phyloP scores from a whole-genome alignment of 2,888 invertebrate species.

The Azorinus chamasolen region DNA sequence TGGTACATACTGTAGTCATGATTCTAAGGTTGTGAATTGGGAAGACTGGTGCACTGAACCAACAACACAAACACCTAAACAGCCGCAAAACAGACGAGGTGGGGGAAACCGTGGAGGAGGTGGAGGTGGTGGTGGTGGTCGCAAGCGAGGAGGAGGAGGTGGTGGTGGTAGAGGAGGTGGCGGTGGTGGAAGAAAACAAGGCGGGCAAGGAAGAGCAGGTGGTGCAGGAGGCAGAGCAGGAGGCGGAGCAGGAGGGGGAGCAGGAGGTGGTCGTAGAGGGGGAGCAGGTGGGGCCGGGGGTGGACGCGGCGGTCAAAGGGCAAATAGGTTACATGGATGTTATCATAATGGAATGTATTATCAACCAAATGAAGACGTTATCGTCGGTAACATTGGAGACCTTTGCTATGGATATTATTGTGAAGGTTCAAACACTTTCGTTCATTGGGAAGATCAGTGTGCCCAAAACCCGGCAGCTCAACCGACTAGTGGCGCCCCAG shows the following conservation, averaged over 20 bases:
- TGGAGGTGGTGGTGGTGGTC: conserved; percentile 6
- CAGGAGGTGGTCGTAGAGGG: background rate
- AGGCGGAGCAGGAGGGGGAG: background rate
- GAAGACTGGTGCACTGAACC: conserved; percentile 57
- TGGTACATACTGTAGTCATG: conserved; percentile 58
- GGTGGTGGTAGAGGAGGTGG: conserved; percentile 12
- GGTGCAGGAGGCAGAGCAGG: conserved; percentile 1
- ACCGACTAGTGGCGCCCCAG: conserved; percentile 1
- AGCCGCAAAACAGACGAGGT: background rate
- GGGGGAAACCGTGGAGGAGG: background rate
- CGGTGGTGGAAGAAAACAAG: conserved; percentile 9
- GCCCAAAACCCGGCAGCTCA: conserved; percentile 21
- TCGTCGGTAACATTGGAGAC: conserved; percentile 60
- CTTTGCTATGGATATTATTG: conserved; percentile 65
- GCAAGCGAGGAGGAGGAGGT: conserved; percentile 3
- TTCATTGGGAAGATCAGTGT: conserved; percentile 60
- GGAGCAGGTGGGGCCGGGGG: conserved; percentile 9
- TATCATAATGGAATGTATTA: conserved; percentile 58
- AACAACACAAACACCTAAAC: conserved; percentile 14
- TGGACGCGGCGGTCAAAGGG: background rate
- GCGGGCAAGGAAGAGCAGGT: background rate
- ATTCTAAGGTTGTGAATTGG: conserved; percentile 56
- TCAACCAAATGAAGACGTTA: conserved; percentile 56
- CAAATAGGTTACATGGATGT: conserved; percentile 27
- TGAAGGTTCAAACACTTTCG: conserved; percentile 58